Conservation (phyloP, 2,888 invertebrate genomes). For the Catotricha subobsoleta region DNA sequence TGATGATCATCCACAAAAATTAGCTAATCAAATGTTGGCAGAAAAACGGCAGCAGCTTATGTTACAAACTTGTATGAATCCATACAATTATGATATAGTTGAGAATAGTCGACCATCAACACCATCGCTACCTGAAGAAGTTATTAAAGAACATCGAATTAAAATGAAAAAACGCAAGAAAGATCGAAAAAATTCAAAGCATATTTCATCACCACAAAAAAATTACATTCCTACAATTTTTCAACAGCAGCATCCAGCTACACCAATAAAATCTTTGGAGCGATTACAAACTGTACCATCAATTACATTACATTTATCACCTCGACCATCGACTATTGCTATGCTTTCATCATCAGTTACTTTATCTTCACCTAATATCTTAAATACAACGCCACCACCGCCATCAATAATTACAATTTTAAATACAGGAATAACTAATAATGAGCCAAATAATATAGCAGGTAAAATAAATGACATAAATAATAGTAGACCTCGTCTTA, state of each 20-base stretch:
- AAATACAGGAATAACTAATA: background rate
- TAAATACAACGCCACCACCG: constrained; percentile 9
- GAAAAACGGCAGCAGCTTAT: constrained; percentile 56
- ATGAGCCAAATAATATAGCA: background rate
- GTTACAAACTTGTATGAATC: constrained; percentile 41
- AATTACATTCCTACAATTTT: background rate
- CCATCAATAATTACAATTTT: constrained; percentile 9
- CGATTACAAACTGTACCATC: background rate
- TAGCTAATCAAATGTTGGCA: constrained; percentile 51
- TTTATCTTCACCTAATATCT: constrained; percentile 1
- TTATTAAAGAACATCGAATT: constrained; percentile 29
- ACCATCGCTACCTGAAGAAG: constrained; percentile 34
- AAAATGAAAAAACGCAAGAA: constrained; percentile 51
- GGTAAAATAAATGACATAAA: no score
- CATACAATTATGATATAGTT: constrained; percentile 40
- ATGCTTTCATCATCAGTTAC: constrained; percentile 10
- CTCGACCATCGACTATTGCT: constrained; percentile 9
- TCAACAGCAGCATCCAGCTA: background rate
- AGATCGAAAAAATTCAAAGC: constrained; percentile 30
- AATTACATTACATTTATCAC: constrained; percentile 6
- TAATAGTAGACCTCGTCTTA: constrained; percentile 11
- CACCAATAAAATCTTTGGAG: background rate
- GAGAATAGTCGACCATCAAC: constrained; percentile 47
- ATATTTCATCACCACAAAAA: constrained; percentile 1
- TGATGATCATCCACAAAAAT: constrained; percentile 59